A percentile compares a stretch with the other conserved stretches of the same genome.
phyloP scores from a whole-genome alignment of 2,113 vertebrate species.

The Phalacrocorax brasilianus region DNA sequence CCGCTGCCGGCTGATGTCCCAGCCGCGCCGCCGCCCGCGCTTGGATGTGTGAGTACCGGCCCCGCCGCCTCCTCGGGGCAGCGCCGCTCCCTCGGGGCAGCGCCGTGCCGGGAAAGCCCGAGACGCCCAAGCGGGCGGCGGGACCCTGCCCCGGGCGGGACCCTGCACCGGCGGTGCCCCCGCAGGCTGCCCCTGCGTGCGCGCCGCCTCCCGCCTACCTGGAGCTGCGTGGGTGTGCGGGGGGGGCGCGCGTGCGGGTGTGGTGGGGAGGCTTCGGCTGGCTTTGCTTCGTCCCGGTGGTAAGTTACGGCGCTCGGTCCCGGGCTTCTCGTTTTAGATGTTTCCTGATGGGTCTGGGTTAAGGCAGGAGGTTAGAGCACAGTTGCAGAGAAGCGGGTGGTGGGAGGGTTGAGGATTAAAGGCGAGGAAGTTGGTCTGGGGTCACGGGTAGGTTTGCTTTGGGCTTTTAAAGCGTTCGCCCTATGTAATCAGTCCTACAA shows the following conservation, averaged over 20 bases:
- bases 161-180: too few relatives aligned
- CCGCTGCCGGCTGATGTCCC: too few relatives aligned
- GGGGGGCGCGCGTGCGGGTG: too few relatives aligned
- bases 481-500: rapidly evolving
- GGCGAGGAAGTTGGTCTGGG: background rate
- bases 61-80: too few relatives aligned
- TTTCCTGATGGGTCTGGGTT: background rate
- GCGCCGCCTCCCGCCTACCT: background rate
- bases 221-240: too few relatives aligned
- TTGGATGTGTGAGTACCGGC: too few relatives aligned
- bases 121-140: too few relatives aligned
- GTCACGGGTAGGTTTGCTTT: background rate
- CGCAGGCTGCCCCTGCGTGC: background rate
- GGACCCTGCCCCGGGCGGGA: too few relatives aligned
- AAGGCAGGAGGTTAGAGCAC: background rate
- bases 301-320: background rate
- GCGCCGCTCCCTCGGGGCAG: too few relatives aligned
- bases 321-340: background rate
- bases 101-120: too few relatives aligned
- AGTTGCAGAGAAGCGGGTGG: background rate
- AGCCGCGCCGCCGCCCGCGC: too few relatives aligned
- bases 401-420: background rate
- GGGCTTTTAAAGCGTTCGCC: background rate
- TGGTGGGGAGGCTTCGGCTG: background rate
- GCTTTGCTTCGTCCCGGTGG: background rate